Base-by-base conservation (phyloP, 2,797 vertebrate genomes). In the Siniperca obscura region DNA sequence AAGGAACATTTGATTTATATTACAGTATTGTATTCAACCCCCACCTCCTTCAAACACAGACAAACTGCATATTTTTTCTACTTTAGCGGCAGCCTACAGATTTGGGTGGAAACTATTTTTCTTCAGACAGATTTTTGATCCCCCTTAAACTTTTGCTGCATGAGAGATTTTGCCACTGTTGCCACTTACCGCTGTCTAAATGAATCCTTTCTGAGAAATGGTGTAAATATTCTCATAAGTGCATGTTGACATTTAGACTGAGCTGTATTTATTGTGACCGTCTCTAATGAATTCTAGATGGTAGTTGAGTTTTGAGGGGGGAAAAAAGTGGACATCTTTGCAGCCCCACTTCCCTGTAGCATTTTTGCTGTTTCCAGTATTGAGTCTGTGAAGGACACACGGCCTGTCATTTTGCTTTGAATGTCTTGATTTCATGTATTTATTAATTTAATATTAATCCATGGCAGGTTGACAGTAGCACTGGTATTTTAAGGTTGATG, bases 151-250 rank as follows among this genome's bases (percentile, higher is more conserved):
- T 62, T 42, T 48, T 60, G 34, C 73, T 76, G 76, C 72, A 59
- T 84, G 73, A 42, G 50, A 66, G 50, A 66, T 83, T 78, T 52
- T 52, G 2, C 50, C 27, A 12, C 46, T 70, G 46, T 52, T 67
- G 16, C 70, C 19, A 76, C 34, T 56, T 66, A 34, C 27, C 0
- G 10, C 25, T 2, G 5, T 72, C 19, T 79, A n/a, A 71, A 52
- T 52, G 22, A 70, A 78, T 56, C 22, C 25, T 57, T 65, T 48
- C 64, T 53, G 38, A 77, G 36, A 71, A 40, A 19, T 6, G 42
- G 48, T 90, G 80, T 82, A 84, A 71, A 88, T 87, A 80, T 68
- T 78, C 22, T 78, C 53, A 38, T 59, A 72, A 76, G 67, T 83
- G 78, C 85, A 85, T 84, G 81, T 70, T 66, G 30, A 69, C 56